Evolutionary conservation across 1,140 invertebrate genomes (phyloP).

Genomic region (Pogonognathellus flavescens): DNA sequence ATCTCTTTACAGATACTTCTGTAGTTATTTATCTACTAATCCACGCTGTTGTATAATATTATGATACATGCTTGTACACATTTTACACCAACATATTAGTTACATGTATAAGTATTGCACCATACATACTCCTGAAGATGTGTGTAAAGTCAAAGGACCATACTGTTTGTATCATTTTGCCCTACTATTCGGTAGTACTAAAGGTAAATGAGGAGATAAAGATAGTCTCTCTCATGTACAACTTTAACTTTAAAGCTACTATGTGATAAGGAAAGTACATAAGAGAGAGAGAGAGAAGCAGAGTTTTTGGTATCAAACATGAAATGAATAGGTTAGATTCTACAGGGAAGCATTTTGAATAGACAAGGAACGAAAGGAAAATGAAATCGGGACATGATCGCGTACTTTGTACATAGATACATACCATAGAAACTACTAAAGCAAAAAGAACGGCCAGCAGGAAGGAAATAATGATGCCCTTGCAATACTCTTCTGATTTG

Average conservation of each 20-base stretch:
- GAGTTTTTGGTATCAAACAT: background rate
- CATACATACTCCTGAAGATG: too few relatives aligned
- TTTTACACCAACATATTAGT: too few relatives aligned
- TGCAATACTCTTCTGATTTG: background rate
- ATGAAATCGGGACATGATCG: background rate
- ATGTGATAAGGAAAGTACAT: background rate
- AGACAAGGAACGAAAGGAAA: background rate
- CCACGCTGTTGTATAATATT: too few relatives aligned
- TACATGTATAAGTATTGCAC: too few relatives aligned
- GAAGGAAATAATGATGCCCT: constrained; percentile 50
- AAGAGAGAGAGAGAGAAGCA: background rate
- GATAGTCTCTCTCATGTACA: background rate
- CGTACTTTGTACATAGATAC: background rate
- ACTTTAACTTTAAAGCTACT: background rate
- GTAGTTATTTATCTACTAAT: too few relatives aligned
- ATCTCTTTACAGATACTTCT: too few relatives aligned
- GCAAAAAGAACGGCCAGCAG: constrained; percentile 25
- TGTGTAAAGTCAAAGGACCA: too few relatives aligned
- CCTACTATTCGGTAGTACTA: background rate
- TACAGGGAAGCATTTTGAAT: background rate
- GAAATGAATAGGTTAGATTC: background rate
- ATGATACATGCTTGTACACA: too few relatives aligned
- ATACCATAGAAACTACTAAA: background rate
- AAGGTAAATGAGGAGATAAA: background rate
- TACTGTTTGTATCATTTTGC: background rate